These are phyloP conservation scores for Sitta europaea DNA, from an alignment of 2,113 vertebrate species.

Conservation along the genomic window DNA sequence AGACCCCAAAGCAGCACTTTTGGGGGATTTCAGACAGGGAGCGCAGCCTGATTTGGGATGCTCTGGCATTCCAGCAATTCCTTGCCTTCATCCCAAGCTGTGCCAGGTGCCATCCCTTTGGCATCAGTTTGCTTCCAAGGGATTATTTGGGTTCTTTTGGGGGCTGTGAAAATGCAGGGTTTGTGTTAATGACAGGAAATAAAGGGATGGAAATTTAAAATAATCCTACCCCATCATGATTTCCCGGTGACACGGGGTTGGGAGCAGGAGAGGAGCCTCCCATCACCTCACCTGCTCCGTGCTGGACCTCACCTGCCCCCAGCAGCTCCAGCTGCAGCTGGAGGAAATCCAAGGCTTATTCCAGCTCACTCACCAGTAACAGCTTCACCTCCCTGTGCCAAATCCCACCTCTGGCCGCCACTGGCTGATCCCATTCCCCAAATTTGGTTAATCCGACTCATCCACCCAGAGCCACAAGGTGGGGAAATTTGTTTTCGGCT, in stretches of 20 bases:
- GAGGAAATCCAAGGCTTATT: constrained; percentile 24
- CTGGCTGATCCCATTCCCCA: neutral
- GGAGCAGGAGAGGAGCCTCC: constrained; percentile 28
- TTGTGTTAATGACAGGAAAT: neutral
- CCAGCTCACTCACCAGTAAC: neutral
- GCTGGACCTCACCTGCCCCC: neutral
- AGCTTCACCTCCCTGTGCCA: constrained; percentile 31
- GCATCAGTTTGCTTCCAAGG: neutral
- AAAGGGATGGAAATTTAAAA: neutral
- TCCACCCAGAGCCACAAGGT: neutral
- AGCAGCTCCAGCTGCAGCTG: constrained; percentile 35
- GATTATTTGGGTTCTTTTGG: neutral
- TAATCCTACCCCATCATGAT: fast-evolving
- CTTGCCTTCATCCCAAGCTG: fast-evolving
- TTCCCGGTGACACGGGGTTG: neutral
- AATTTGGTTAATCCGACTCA: neutral
- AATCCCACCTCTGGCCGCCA: neutral
- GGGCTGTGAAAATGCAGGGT: neutral
- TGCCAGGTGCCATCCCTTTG: fast-evolving
- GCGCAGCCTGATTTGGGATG: neutral
- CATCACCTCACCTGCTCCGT: fast-evolving
- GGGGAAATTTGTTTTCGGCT: neutral
- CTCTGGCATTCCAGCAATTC: fast-evolving
- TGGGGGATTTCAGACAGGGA: neutral
- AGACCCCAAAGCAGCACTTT: neutral